Conservation (phyloP, 2,888 invertebrate species). For the Gnatocerus cornutus region DNA sequence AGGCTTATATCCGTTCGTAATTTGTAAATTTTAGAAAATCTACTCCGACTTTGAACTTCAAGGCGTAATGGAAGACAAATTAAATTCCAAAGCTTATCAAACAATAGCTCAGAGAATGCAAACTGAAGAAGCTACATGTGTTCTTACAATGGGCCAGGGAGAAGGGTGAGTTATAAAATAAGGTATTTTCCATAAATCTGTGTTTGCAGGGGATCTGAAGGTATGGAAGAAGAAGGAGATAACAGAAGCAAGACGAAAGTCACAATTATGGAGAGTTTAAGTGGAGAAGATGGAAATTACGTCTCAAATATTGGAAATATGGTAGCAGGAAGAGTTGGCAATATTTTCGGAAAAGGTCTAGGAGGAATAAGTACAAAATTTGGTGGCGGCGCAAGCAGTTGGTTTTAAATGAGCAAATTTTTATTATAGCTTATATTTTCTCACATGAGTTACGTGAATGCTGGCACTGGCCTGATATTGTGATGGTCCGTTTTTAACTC, state of each 20-base stretch:
- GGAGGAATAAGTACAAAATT: slow-evolving; percentile 92
- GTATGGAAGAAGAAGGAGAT: slow-evolving; percentile 76
- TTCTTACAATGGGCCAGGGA: slow-evolving; percentile 86
- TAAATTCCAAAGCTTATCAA: slow-evolving; percentile 97
- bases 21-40: slow-evolving; percentile 84
- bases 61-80: slow-evolving; percentile 97
- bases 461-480: slow-evolving; percentile 57
- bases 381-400: slow-evolving; percentile 87
- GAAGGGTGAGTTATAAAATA: slow-evolving; percentile 72
- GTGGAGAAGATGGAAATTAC: slow-evolving; percentile 82
- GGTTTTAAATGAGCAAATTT: slow-evolving; percentile 77
- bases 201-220: slow-evolving; percentile 62
- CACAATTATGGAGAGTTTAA: slow-evolving; percentile 76
- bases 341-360: slow-evolving; percentile 92
- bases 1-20: no score
- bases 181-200: slow-evolving; percentile 2
- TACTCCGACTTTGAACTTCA: slow-evolving; percentile 99
- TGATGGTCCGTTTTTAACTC: slow-evolving; percentile 55
- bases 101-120: slow-evolving; percentile 94
- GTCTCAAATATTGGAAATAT: slow-evolving; percentile 88
- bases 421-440: slow-evolving; percentile 62
- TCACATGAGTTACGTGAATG: slow-evolving; percentile 58
- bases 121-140: slow-evolving; percentile 96
- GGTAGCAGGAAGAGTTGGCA: slow-evolving; percentile 90
- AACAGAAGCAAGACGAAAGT: slow-evolving; percentile 76